These are phyloP conservation scores for Pristiophorus japonicus DNA, from an alignment of 2,113 vertebrate species.

Conservation along the genomic window DNA sequence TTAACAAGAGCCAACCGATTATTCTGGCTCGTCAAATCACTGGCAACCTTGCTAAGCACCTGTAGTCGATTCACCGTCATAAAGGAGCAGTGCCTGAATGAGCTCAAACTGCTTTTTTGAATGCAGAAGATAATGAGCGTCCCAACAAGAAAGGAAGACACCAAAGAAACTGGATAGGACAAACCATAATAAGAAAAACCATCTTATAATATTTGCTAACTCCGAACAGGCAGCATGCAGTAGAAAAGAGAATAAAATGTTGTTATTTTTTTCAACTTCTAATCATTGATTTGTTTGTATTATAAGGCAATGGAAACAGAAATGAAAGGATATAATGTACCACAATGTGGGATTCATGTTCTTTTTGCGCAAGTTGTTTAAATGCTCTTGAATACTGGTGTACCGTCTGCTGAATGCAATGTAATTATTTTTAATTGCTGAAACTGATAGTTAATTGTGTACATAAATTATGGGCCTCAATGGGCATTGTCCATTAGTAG, in stretches of 20 bases:
- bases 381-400: background rate
- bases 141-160: background rate
- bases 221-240: too few species aligned
- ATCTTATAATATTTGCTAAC: background rate
- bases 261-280: background rate
- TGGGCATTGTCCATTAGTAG: background rate
- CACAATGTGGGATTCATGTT: too few species aligned
- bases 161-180: background rate
- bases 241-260: background rate
- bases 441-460: background rate
- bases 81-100: background rate
- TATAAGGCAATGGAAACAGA: background rate
- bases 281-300: background rate
- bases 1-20: too few species aligned
- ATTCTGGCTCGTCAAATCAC: background rate
- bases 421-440: background rate
- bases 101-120: background rate
- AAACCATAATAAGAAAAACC: background rate
- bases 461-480: background rate
- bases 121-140: background rate
- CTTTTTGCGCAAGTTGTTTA: background rate
- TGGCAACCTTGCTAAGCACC: background rate
- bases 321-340: background rate
- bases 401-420: background rate
- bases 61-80: background rate